Percentiles rank a stretch among this genome's conserved stretches.
These are phyloP conservation scores for Chroicocephalus ridibundus DNA, from an alignment of 2,113 vertebrate genomes.

Conservation along the genomic window DNA sequence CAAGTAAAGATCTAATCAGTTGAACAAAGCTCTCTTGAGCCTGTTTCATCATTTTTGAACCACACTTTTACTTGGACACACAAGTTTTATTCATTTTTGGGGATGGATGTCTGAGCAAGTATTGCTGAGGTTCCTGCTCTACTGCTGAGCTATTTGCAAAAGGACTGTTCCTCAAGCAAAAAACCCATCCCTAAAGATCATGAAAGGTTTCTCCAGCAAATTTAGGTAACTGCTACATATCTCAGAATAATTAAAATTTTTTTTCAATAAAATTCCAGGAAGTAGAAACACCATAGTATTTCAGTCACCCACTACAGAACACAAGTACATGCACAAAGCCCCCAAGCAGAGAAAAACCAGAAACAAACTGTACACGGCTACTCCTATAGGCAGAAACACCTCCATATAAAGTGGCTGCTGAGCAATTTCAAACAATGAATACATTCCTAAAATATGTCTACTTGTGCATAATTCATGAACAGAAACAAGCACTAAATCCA, in stretches of 20 bases:
- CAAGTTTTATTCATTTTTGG: neutral
- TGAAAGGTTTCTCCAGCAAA: neutral
- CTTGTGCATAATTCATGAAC: conserved; percentile 62
- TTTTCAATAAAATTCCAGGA: neutral
- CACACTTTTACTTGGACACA: neutral
- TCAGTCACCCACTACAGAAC: neutral
- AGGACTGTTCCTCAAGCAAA: neutral
- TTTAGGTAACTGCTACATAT: neutral
- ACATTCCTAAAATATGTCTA: conserved; percentile 50
- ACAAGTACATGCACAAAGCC: neutral
- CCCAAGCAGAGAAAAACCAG: conserved; percentile 2
- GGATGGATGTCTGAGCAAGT: neutral
- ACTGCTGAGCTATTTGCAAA: neutral
- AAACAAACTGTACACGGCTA: neutral
- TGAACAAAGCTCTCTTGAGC: neutral
- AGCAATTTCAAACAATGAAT: conserved; percentile 48
- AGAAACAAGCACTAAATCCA: conserved; percentile 66
- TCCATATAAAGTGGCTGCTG: conserved; percentile 16
- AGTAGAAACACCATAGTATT: neutral
- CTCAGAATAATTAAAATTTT: neutral
- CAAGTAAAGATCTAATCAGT: neutral
- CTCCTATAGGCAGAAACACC: neutral
- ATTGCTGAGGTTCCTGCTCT: neutral
- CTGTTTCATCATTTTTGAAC: neutral
- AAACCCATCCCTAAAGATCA: neutral